Conservation (phyloP, 2,888 invertebrate species). For the Drosophila neutralis region DNA sequence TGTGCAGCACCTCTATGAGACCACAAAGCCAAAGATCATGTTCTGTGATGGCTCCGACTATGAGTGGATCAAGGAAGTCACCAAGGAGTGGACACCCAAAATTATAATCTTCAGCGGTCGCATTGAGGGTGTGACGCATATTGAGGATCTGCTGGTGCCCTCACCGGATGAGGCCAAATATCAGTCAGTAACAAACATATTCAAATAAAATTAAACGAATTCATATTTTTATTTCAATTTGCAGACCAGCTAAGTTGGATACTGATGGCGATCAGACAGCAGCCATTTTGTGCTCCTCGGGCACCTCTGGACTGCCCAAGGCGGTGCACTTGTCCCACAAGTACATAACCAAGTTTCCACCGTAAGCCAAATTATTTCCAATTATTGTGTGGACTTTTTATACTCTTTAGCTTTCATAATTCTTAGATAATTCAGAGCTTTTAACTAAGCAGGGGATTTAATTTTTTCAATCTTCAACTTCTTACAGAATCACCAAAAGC, state of each 20-base stretch:
- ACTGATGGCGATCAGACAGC: conserved; percentile 53
- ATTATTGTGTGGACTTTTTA: too few relatives aligned
- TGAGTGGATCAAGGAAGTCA: conserved; percentile 52
- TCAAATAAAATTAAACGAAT: not conserved
- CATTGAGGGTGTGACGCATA: conserved; percentile 43
- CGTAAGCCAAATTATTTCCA: conserved; percentile 34
- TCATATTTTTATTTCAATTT: not conserved
- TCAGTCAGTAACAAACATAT: conserved; percentile 32
- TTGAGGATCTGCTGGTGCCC: conserved; percentile 54
- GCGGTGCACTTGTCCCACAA: conserved; percentile 64
- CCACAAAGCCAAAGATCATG: conserved; percentile 69
- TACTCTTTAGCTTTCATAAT: not conserved
- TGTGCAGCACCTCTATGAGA: conserved; percentile 38
- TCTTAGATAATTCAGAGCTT: not conserved
- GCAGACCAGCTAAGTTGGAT: conserved; percentile 40
- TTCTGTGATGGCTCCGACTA: conserved; percentile 67
- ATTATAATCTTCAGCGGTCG: conserved; percentile 49
- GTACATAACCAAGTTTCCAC: conserved; percentile 4
- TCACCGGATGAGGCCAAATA: conserved; percentile 33
- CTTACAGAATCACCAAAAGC: conserved; percentile 40
- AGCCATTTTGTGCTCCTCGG: conserved; percentile 72
- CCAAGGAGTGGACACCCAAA: conserved; percentile 53
- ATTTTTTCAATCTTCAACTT: not conserved
- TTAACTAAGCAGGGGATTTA: not conserved
- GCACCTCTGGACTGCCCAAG: conserved; percentile 73